Evolutionary conservation across 2,888 invertebrate species (phyloP).

Genomic region (Drosophila flavopinicola): DNA sequence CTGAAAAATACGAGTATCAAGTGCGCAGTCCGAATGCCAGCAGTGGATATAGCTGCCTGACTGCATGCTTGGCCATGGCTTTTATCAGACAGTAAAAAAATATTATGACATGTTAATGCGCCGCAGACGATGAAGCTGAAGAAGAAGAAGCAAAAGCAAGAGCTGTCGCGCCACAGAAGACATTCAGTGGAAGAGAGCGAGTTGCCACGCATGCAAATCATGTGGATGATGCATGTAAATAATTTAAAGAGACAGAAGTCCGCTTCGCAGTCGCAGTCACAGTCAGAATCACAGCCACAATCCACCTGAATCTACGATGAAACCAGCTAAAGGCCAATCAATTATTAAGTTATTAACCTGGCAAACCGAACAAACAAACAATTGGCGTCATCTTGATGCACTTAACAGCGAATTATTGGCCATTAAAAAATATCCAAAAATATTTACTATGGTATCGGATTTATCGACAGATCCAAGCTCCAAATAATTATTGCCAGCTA

Average conservation of each 20-base stretch:
- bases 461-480: no score
- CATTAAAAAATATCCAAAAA: background rate
- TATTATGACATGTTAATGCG: constrained; percentile 77
- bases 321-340: constrained; percentile 48
- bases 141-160: background rate
- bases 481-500: background rate
- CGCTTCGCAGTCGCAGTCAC: background rate
- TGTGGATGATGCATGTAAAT: constrained; percentile 58
- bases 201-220: constrained; percentile 74
- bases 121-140: constrained; percentile 44
- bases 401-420: constrained; percentile 19
- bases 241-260: constrained; percentile 53
- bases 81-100: constrained; percentile 72
- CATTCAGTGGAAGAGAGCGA: constrained; percentile 42
- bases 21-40: constrained; percentile 49
- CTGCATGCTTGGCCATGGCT: constrained; percentile 47
- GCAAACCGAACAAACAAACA: constrained; percentile 44
- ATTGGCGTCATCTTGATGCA: constrained; percentile 47
- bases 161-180: constrained; percentile 49
- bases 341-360: constrained; percentile 75
- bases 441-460: no score
- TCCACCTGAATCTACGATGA: constrained; percentile 58
- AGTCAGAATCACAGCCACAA: constrained; percentile 38
- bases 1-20: constrained; percentile 59
- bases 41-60: constrained; percentile 19